Evolutionary conservation across 1,140 invertebrate species (phyloP).

Genomic region (Drosophila teissieri): DNA sequence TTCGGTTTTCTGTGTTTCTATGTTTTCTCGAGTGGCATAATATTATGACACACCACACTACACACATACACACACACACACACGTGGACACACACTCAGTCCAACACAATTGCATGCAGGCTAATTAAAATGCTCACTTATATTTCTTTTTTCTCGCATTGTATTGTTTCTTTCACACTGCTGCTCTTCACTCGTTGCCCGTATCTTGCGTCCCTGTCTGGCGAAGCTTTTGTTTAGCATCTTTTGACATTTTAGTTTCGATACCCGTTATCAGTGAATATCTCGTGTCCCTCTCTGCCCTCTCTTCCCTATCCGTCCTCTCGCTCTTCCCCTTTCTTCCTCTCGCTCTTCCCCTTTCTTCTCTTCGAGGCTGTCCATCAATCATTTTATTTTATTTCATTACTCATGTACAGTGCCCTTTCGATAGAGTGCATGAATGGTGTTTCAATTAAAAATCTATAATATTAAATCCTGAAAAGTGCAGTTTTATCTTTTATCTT

Average conservation of each 20-base stretch:
- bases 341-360: background rate
- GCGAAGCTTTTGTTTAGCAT: slow-evolving; percentile 45
- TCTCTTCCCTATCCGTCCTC: background rate
- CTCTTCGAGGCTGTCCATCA: slow-evolving; percentile 6
- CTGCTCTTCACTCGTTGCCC: background rate
- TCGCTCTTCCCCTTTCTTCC: background rate
- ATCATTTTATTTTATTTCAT: slow-evolving; percentile 46
- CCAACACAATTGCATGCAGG: slow-evolving; percentile 3
- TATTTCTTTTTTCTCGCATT: slow-evolving; percentile 12
- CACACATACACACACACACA: no score
- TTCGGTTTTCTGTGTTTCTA: background rate
- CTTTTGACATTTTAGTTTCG: slow-evolving; percentile 53
- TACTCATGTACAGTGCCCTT: background rate
- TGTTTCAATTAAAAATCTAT: no score
- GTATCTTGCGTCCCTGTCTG: background rate
- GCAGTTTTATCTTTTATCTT: no score
- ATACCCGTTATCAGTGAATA: slow-evolving; percentile 34
- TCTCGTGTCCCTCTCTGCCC: background rate
- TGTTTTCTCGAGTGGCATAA: slow-evolving; percentile 46
- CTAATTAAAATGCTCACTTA: slow-evolving; percentile 65
- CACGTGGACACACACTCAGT: background rate
- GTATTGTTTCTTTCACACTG: slow-evolving; percentile 4
- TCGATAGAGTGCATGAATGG: no score
- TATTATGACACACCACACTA: slow-evolving; percentile 16
- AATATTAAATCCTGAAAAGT: no score